phyloP scores from a whole-genome alignment of 2,888 invertebrate species.

The Drosophila paramelanica region DNA sequence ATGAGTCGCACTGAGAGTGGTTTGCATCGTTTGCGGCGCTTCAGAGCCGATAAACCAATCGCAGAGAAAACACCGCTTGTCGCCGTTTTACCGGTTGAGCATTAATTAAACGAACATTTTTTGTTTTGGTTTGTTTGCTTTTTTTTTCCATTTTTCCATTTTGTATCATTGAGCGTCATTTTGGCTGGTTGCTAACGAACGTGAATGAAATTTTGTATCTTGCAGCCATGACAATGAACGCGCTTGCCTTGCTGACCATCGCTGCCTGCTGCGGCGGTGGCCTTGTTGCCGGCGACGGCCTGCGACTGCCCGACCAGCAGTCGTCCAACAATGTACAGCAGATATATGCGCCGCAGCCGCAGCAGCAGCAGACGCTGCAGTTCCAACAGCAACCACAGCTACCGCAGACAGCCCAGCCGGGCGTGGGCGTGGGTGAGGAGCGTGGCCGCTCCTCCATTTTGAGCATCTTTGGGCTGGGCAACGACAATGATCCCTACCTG shows the following conservation, averaged over 20 bases:
- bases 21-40: constrained; percentile 24
- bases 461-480: constrained; percentile 93
- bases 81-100: constrained; percentile 46
- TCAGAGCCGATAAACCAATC: constrained; percentile 49
- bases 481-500: constrained; percentile 92
- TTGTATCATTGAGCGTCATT: constrained; percentile 6
- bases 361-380: constrained; percentile 60
- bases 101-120: constrained; percentile 47
- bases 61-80: constrained; percentile 61
- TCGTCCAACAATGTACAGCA: constrained; percentile 71
- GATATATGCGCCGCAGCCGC: constrained; percentile 67
- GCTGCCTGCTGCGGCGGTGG: constrained; percentile 85
- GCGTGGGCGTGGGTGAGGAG: constrained; percentile 79
- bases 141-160: neutral
- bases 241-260: constrained; percentile 84
- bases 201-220: constrained; percentile 58
- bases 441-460: constrained; percentile 89
- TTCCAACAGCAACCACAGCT: constrained; percentile 67
- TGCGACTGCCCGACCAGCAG: constrained; percentile 86
- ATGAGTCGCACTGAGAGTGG: constrained; percentile 25
- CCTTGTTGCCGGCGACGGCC: constrained; percentile 86
- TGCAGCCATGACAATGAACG: constrained; percentile 77
- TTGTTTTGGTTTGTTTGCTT: neutral
- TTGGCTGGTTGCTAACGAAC: constrained; percentile 39
- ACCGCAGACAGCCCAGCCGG: constrained; percentile 37